Base-by-base conservation (phyloP, 2,888 invertebrate species). In the Stomorhina lunata region DNA sequence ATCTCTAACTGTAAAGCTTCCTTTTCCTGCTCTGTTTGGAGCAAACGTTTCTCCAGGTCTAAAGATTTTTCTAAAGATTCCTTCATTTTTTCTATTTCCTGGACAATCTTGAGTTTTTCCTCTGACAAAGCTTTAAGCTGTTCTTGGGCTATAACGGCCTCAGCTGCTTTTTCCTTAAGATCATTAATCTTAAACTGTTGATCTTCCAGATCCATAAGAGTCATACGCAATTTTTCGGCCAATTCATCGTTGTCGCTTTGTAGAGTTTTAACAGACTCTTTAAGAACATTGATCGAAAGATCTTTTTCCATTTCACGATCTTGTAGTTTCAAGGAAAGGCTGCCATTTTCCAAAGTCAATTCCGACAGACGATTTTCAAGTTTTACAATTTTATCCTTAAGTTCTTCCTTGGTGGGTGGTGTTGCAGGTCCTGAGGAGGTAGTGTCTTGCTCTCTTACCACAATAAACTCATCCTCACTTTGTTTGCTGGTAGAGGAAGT, bases 331-430 rank as follows among this genome's bases (percentile, higher is more conserved):
- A 86, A 84, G 0, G 84, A 77, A 61, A 85, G 83, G 1, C 85
- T 89, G 2, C 85, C 86, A 82, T 90, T 89, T 68, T 88, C 86
- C 27, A 87, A 80, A 0, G 85, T 84, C 57, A 89, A 81, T 66
- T 88, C 87, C 0, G 89, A 86, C 45, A 88, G 86, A 7, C 87
- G 86, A 37, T 87, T 84, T 83, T 90, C 89, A 37, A 89, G 69
- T 7, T 88, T 85, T 53, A 88, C 88, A 4, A 92, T 86, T 80
- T 91, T 90, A 69, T 90, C 87, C 73, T 91, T 90, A 32, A 90
- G 66, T 65, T 88, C 86, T 69, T 89, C 89, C 65, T 90, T 90
- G 0, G 85, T 84, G 1, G 86, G 87, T 2, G 87, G 87, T 27
- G 85, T 84, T 0, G 87, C 86, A 3, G 86, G 85, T 6, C 85